Conservation (phyloP, 2,797 vertebrate genomes). For the Enteromius treurensis region DNA sequence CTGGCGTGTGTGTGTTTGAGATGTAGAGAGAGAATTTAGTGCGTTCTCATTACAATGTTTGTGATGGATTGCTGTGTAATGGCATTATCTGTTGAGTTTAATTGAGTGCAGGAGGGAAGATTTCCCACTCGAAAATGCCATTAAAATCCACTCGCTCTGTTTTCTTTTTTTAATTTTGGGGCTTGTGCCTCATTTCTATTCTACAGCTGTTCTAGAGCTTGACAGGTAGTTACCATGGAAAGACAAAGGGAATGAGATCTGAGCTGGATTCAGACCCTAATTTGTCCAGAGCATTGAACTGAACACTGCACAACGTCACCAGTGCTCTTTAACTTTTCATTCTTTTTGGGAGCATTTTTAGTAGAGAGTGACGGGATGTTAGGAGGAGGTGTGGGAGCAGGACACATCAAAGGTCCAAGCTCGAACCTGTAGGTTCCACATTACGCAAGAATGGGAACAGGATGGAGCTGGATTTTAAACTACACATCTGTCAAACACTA, state of each 20-base stretch:
- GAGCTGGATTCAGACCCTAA: neutral
- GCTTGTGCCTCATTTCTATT: conserved; percentile 5
- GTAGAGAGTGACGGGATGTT: neutral
- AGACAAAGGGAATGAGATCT: conserved; percentile 10
- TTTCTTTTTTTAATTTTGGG: neutral
- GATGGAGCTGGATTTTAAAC: neutral
- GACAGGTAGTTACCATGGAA: neutral
- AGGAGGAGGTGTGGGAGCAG: neutral
- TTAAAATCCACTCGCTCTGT: neutral
- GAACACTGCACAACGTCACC: neutral
- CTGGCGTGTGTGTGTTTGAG: neutral
- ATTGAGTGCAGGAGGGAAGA: conserved; percentile 19
- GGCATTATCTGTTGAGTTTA: conserved; percentile 40
- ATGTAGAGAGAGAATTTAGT: neutral
- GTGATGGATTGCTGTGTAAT: conserved; percentile 45
- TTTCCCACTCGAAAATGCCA: conserved; percentile 23
- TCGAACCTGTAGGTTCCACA: neutral
- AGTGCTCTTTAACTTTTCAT: neutral
- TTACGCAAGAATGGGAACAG: neutral
- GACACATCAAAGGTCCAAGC: neutral
- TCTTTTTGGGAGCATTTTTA: neutral
- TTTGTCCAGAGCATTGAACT: neutral
- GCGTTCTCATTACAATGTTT: conserved; percentile 33
- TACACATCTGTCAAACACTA: neutral
- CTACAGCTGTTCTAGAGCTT: neutral